A percentile compares a stretch with the other conserved stretches of the same genome.
These are phyloP conservation scores for Syritta pipiens DNA, from an alignment of 2,888 invertebrate genomes.

Conservation along the genomic window DNA sequence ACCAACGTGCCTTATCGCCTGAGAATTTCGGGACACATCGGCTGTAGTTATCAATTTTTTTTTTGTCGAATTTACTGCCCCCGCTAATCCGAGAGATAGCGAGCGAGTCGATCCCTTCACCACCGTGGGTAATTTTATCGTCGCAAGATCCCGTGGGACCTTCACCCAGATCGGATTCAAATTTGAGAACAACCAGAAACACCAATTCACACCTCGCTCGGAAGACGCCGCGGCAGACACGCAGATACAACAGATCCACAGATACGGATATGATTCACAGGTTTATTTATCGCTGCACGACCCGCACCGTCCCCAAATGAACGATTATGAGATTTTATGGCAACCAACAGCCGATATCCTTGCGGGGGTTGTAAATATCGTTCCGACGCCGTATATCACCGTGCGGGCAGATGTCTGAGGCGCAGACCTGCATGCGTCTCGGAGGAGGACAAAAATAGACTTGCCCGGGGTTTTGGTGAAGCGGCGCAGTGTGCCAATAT, in stretches of 20 bases:
- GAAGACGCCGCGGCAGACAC: slow-evolving; percentile 25
- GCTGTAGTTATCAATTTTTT: slow-evolving; percentile 47
- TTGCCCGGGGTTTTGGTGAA: slow-evolving; percentile 1
- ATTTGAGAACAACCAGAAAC: slow-evolving; percentile 53
- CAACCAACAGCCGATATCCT: background rate
- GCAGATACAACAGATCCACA: slow-evolving; percentile 20
- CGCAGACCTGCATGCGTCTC: slow-evolving; percentile 18
- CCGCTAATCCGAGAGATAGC: slow-evolving; percentile 65
- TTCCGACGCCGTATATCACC: slow-evolving; percentile 35
- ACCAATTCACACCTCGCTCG: slow-evolving; percentile 55
- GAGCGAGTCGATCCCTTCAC: slow-evolving; percentile 5
- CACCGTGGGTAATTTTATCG: slow-evolving; percentile 1
- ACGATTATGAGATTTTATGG: slow-evolving; percentile 57
- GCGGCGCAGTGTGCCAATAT: background rate
- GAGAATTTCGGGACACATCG: background rate
- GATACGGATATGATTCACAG: no score
- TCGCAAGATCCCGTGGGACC: slow-evolving; percentile 57
- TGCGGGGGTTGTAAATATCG: no score
- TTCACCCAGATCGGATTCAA: slow-evolving; percentile 61
- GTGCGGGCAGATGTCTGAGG: slow-evolving; percentile 44
- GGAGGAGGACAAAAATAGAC: slow-evolving; percentile 24
- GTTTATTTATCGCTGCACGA: slow-evolving; percentile 16
- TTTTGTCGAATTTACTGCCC: slow-evolving; percentile 65
- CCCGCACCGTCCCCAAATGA: slow-evolving; percentile 48
- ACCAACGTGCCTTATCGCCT: slow-evolving; percentile 38